Evolutionary conservation across 2,888 invertebrate species (phyloP).

Genomic region (Rambutsinella grinnellia): DNA sequence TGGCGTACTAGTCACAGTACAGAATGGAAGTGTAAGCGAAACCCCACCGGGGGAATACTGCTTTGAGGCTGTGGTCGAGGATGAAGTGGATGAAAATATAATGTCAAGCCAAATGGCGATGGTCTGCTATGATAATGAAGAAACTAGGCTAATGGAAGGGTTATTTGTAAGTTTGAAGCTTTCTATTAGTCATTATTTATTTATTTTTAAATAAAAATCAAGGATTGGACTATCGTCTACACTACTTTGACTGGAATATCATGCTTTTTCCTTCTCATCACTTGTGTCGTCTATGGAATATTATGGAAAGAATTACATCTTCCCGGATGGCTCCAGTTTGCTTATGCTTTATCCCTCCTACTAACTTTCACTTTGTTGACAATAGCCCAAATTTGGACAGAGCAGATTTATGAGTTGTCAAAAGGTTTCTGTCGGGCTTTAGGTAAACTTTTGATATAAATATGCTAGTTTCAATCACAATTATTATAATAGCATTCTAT

Average conservation of each 20-base stretch:
- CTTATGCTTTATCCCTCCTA: conserved; percentile 44
- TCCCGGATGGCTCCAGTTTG: conserved; percentile 59
- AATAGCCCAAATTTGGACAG: conserved; percentile 52
- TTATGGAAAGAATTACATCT: conserved; percentile 55
- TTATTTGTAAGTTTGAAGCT: conserved; percentile 20
- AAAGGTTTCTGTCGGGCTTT: conserved; percentile 48
- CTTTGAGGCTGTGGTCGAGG: conserved; percentile 29
- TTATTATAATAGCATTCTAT: background rate
- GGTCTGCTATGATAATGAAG: conserved; percentile 26
- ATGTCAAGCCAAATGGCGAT: conserved; percentile 41
- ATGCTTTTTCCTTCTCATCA: conserved; percentile 51
- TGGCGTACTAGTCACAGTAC: conserved; percentile 37
- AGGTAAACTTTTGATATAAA: no score
- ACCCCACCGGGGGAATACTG: conserved; percentile 29
- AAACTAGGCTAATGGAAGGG: background rate
- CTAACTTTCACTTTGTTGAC: conserved; percentile 49
- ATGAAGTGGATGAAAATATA: no score
- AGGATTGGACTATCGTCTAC: conserved; percentile 33
- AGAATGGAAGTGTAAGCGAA: conserved; percentile 32
- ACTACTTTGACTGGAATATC: conserved; percentile 46
- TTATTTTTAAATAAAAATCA: background rate
- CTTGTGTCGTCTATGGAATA: conserved; percentile 46
- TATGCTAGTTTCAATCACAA: background rate
- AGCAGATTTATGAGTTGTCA: conserved; percentile 42
- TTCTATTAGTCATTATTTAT: background rate